These are phyloP conservation scores for Epirrhoe tristata DNA, from an alignment of 2,888 invertebrate species.

Conservation along the genomic window DNA sequence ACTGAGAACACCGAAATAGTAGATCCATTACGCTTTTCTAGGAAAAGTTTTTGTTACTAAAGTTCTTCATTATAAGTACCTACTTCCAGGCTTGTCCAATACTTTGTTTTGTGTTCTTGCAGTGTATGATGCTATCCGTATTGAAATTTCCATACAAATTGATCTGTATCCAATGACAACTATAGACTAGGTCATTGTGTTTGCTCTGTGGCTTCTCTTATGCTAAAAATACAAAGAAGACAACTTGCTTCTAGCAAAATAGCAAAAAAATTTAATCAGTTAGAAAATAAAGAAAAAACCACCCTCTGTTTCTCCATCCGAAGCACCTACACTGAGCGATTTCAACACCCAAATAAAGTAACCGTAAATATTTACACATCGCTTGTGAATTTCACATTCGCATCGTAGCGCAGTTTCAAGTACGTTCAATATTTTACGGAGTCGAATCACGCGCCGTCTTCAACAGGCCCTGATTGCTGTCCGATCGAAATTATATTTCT, in stretches of 20 bases:
- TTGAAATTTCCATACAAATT: no score
- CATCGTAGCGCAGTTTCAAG: constrained; percentile 51
- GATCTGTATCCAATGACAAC: no score
- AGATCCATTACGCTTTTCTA: constrained; percentile 19
- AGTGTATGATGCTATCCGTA: no score
- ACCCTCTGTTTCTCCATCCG: background rate
- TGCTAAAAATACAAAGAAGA: no score
- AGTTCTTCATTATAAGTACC: background rate
- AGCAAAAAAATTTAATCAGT: no score
- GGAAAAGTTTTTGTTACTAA: background rate
- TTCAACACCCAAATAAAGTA: constrained; percentile 30
- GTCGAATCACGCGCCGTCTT: constrained; percentile 83
- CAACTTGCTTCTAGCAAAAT: no score
- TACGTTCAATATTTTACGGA: constrained; percentile 79
- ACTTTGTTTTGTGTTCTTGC: background rate
- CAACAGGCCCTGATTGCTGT: constrained; percentile 84
- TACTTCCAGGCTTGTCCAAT: background rate
- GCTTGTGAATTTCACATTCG: constrained; percentile 53
- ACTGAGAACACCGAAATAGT: constrained; percentile 51
- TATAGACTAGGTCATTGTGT: no score
- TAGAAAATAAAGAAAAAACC: background rate
- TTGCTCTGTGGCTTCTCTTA: no score
- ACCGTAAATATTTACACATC: constrained; percentile 52
- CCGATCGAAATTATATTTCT: constrained; percentile 85
- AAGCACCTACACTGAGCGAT: constrained; percentile 14